These are phyloP conservation scores for Dicyrtomina minuta DNA, from an alignment of 2,888 invertebrate genomes.

Conservation along the genomic window DNA sequence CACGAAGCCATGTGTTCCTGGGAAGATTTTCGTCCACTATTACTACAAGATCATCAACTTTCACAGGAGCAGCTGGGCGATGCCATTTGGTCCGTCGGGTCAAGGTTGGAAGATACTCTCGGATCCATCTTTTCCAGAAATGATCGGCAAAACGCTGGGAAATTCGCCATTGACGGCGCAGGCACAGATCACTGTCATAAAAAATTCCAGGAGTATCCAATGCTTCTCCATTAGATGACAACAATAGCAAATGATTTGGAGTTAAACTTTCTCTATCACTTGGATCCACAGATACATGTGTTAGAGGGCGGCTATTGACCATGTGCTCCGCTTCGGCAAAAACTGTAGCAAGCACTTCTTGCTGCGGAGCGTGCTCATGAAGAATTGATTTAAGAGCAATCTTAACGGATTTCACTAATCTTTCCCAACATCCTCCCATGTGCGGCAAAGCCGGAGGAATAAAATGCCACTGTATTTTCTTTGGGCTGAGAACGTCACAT, in stretches of 20 bases:
- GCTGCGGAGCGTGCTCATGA: conserved; percentile 16
- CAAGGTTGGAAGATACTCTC: conserved; percentile 43
- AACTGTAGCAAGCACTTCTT: conserved; percentile 29
- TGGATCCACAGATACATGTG: too few relatives aligned
- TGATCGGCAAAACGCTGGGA: conserved; percentile 39
- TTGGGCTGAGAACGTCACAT: not conserved
- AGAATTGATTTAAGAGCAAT: conserved; percentile 19
- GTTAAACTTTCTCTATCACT: conserved; percentile 53
- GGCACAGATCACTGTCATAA: not conserved
- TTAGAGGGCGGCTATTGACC: conserved; percentile 54
- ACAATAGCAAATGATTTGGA: conserved; percentile 55
- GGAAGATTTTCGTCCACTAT: conserved; percentile 12
- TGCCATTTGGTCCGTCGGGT: conserved; percentile 42
- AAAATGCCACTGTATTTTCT: conserved; percentile 20
- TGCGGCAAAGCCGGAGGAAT: conserved; percentile 29
- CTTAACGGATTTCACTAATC: conserved; percentile 28
- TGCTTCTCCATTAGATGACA: conserved; percentile 40
- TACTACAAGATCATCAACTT: conserved; percentile 20
- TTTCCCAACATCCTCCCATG: conserved; percentile 33
- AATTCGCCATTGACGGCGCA: conserved; percentile 33
- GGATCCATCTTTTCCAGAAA: conserved; percentile 46
- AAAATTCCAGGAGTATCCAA: conserved; percentile 34
- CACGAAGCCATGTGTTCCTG: too few relatives aligned
- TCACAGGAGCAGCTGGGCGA: not conserved
- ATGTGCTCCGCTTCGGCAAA: conserved; percentile 28